These are phyloP conservation scores for Spodoptera picta DNA, from an alignment of 2,888 invertebrate genomes.

Conservation along the genomic window DNA sequence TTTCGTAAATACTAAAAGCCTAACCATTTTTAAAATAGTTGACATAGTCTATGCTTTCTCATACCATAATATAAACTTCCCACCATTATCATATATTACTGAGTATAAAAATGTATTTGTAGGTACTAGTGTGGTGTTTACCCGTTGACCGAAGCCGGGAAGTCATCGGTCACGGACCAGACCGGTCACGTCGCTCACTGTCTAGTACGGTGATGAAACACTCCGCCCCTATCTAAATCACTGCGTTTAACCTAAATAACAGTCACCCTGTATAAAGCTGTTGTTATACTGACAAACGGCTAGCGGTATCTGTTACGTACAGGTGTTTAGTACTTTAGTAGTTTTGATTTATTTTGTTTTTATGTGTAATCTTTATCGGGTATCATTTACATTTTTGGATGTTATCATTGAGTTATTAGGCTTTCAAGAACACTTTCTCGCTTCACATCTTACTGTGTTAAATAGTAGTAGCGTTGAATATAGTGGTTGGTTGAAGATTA, in stretches of 20 bases:
- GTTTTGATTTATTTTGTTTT: background rate
- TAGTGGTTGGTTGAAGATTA: no score
- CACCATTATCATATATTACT: background rate
- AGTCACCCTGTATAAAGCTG: constrained; percentile 32
- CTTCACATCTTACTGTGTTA: no score
- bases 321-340: constrained; percentile 1
- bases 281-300: constrained; percentile 5
- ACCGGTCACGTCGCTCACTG: constrained; percentile 52
- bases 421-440: background rate
- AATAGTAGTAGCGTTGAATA: no score
- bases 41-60: no score
- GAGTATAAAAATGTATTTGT: constrained; percentile 6
- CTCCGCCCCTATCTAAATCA: constrained; percentile 56
- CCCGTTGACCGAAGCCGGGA: constrained; percentile 41
- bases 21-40: no score
- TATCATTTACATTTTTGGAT: no score
- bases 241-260: constrained; percentile 57
- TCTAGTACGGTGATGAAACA: constrained; percentile 55
- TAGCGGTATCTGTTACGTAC: no score
- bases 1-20: no score
- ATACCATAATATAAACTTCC: background rate
- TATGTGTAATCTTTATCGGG: background rate
- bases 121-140: constrained; percentile 26
- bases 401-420: no score
- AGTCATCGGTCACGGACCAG: constrained; percentile 57